Percentiles rank a stretch among this genome's conserved stretches.
phyloP scores from a whole-genome alignment of 1,140 invertebrate species.

The Lucilia cuprina region DNA sequence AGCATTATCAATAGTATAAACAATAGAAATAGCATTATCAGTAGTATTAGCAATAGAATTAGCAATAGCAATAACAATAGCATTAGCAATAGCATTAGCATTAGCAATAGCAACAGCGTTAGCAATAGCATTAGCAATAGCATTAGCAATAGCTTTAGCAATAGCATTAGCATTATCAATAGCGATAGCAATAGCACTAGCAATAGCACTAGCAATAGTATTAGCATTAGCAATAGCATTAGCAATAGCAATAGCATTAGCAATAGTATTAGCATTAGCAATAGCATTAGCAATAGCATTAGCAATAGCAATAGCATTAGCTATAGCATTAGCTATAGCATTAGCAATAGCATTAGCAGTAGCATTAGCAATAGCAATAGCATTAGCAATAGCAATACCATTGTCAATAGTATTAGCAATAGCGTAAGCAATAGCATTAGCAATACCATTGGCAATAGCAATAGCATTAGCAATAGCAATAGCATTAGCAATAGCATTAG shows the following conservation, averaged over 20 bases:
- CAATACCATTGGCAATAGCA: no score
- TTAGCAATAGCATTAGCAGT: no score
- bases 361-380: no score
- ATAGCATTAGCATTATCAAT: not conserved
- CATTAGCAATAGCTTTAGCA: not conserved
- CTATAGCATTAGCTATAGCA: no score
- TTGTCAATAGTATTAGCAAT: no score
- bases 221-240: not conserved
- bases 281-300: not conserved
- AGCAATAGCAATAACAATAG: slow-evolving; percentile 1
- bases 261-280: slow-evolving; percentile 19
- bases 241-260: not conserved
- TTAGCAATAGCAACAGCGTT: not conserved
- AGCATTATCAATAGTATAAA: not conserved
- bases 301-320: no score
- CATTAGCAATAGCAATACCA: no score
- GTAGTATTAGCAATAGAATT: slow-evolving; percentile 17
- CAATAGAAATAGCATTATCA: not conserved
- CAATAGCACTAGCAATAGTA: not conserved
- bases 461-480: no score
- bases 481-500: no score
- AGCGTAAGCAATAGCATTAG: no score
- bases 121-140: slow-evolving; percentile 6
- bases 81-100: not conserved
- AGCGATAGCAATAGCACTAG: not conserved